Base-by-base conservation (phyloP, 2,113 vertebrate species). In the Nanorana parkeri region DNA sequence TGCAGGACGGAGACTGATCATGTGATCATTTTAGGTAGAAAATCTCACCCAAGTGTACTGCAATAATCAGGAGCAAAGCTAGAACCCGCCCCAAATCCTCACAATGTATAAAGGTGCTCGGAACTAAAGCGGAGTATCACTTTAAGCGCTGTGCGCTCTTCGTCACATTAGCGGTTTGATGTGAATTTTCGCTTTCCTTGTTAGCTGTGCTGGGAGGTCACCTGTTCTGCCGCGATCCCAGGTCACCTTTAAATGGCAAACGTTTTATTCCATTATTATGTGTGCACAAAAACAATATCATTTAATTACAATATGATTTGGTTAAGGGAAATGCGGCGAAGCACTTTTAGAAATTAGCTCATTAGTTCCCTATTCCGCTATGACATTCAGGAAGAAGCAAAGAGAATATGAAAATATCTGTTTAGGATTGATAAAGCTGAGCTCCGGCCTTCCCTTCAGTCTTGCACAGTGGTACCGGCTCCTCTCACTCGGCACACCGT, bases 191-290 rank as follows among this genome's bases (percentile, higher is more conserved):
- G 41, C 41, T 47, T 1, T 47, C 8, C 13, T 47, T 47, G 10
- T 11, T 47, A 47, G 13, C 13, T 47, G 10, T 15, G 6, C 41
- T 47, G 13, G 41, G 41, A 11, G 8, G 41, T 47, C 41, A 47
- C 13, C 10, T 47, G 41, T 47, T 6, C 32, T 7, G 11, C 13
- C 6, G 13, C 13, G 41, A 47, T 47, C 41, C 41, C 41, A 47
- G 41, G 52, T 73, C 52, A 73, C 69, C 69, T 73, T 73, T 10
- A 56, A 13, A 24, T 20, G 69, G 29, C 69, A 73, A 41, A 51
- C 21, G 11, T 5, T 73, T 29, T 2, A 5, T 54, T 4, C 20
- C 17, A 29, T 73, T n/a, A 32, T 73, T 73, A 56, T 56, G 26
- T 26, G 52, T 28, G 16, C 69, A 73, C 54, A 72, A 4, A 72